Evolutionary conservation across 1,140 invertebrate species (phyloP).

Genomic region (Diorhabda elongata): DNA sequence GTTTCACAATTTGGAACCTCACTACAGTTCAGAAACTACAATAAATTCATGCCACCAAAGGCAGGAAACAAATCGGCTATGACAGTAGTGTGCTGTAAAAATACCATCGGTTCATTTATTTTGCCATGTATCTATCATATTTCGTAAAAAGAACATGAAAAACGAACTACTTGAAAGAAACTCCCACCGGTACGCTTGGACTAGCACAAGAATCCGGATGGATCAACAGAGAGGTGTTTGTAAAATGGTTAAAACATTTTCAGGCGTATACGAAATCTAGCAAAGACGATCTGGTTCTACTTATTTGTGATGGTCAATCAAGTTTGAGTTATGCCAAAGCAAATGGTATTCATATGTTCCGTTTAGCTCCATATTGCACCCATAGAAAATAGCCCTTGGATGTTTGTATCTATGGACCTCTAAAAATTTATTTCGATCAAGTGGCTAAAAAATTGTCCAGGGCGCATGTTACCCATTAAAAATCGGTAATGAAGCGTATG

Average conservation of each 20-base stretch:
- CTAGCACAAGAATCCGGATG: constrained; percentile 16
- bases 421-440: too few species aligned
- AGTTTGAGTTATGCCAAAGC: constrained; percentile 24
- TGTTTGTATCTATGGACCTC: too few species aligned
- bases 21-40: constrained; percentile 37
- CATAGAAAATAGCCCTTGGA: background rate
- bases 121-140: constrained; percentile 44
- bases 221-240: constrained; percentile 38
- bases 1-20: constrained; percentile 40
- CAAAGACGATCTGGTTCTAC: background rate
- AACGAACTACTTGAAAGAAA: constrained; percentile 33
- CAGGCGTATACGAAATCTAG: constrained; percentile 8
- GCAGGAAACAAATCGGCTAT: constrained; percentile 40
- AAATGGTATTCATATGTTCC: constrained; percentile 14
- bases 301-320: constrained; percentile 24
- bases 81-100: constrained; percentile 39
- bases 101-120: constrained; percentile 37
- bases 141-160: constrained; percentile 38
- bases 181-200: constrained; percentile 46
- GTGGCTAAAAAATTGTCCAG: too few species aligned
- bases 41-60: constrained; percentile 41
- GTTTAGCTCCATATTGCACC: constrained; percentile 23
- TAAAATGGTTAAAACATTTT: constrained; percentile 27
- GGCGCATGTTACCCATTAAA: too few species aligned
- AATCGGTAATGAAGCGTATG: too few species aligned